Conservation (phyloP, 2,113 vertebrate species). For the Scopus umbretta region DNA sequence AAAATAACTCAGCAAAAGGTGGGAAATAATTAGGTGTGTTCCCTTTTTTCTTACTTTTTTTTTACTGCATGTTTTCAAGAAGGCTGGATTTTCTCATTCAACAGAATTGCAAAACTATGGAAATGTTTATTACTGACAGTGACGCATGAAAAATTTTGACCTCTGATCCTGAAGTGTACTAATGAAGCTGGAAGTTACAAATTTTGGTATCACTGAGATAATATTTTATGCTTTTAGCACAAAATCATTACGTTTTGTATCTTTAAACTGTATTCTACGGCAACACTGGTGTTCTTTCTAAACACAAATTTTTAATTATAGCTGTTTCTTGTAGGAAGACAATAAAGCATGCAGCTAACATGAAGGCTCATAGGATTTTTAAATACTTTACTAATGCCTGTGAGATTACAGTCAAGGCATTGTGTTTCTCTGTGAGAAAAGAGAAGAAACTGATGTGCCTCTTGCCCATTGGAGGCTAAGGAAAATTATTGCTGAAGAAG, state of each 20-base stretch:
- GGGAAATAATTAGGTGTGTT: constrained; percentile 42
- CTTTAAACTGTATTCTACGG: neutral
- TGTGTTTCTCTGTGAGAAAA: neutral
- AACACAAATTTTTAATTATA: neutral
- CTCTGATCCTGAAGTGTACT: neutral
- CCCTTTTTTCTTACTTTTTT: neutral
- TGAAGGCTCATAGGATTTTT: neutral
- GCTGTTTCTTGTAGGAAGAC: neutral
- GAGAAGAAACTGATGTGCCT: neutral
- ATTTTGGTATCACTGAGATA: neutral
- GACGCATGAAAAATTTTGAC: neutral
- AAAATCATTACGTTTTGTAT: neutral
- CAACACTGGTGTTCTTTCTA: neutral
- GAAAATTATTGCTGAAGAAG: neutral
- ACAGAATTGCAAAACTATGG: neutral
- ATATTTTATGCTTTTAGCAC: neutral
- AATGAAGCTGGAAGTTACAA: neutral
- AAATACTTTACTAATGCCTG: neutral
- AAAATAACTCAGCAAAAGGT: constrained; percentile 36
- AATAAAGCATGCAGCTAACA: neutral
- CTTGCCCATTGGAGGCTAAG: neutral
- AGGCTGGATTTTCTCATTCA: neutral
- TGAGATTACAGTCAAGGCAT: neutral
- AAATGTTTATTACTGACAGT: neutral
- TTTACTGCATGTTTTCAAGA: neutral